Percentiles rank a stretch among this genome's conserved stretches.
phyloP scores from a whole-genome alignment of 2,888 invertebrate species.

The Rotaria magnacalcarata region DNA sequence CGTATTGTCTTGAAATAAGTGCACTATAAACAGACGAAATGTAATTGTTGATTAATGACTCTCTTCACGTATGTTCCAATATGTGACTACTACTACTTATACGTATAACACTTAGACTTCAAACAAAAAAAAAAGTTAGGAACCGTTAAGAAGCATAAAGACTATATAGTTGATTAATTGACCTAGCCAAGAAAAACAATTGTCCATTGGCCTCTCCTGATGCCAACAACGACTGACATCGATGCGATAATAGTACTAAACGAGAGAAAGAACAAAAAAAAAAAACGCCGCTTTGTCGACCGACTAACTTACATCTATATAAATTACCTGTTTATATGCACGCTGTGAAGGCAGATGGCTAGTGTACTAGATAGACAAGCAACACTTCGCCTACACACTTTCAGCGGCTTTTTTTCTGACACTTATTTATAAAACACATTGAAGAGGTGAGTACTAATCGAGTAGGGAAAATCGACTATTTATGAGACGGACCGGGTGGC shows the following conservation, averaged over 20 bases:
- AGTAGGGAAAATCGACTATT: neutral
- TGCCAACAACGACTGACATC: neutral
- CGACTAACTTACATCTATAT: neutral
- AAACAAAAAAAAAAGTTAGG: neutral
- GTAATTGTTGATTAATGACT: neutral
- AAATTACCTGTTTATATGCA: constrained; percentile 10
- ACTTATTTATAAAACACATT: neutral
- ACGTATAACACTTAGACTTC: neutral
- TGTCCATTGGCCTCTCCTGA: neutral
- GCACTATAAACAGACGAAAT: neutral
- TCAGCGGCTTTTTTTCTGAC: neutral
- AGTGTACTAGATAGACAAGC: neutral
- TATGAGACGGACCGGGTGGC: constrained; percentile 8
- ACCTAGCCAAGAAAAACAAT: constrained; percentile 1
- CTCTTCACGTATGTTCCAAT: neutral
- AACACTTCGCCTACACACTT: neutral
- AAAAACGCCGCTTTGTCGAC: neutral
- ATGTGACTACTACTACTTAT: neutral
- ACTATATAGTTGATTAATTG: neutral
- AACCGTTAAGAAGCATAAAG: neutral
- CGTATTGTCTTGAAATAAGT: neutral
- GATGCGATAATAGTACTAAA: neutral
- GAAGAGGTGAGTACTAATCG: neutral
- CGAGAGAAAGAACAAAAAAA: neutral
- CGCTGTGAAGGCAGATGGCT: neutral